These are phyloP conservation scores for Leptinotarsa juncta DNA, from an alignment of 2,888 invertebrate genomes.

Conservation along the genomic window DNA sequence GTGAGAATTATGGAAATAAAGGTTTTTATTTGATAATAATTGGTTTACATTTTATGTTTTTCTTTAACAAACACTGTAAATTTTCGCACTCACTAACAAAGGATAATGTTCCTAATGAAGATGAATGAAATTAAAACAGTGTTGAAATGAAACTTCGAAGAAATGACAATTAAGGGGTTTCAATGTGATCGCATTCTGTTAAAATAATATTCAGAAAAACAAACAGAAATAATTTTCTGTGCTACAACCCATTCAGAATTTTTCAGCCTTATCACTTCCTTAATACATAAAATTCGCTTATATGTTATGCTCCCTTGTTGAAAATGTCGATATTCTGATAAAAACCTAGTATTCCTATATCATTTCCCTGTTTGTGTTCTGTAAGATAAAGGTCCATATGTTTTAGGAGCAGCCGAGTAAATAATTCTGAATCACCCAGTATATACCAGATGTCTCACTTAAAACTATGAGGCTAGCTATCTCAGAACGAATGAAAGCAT, in stretches of 20 bases:
- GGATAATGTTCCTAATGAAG: not conserved
- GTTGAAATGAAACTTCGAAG: too few species aligned
- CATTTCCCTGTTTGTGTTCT: too few species aligned
- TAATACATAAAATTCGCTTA: too few species aligned
- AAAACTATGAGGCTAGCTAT: conserved; percentile 16
- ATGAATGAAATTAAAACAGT: not conserved
- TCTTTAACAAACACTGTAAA: conserved; percentile 10
- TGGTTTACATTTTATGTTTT: conserved; percentile 2
- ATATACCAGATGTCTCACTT: not conserved
- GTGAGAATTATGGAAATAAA: conserved; percentile 1
- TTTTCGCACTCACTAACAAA: not conserved
- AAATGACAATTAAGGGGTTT: too few species aligned
- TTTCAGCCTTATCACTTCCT: too few species aligned
- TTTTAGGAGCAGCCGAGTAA: not conserved
- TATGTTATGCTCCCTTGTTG: too few species aligned
- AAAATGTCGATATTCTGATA: too few species aligned
- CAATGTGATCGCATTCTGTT: too few species aligned
- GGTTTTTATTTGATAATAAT: conserved; percentile 1
- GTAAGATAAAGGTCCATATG: not conserved
- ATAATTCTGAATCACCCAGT: conserved; percentile 14
- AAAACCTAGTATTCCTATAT: too few species aligned
- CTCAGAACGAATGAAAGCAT: conserved; percentile 9
- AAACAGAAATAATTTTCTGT: too few species aligned
- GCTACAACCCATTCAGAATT: too few species aligned
- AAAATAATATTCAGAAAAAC: too few species aligned